Conservation (phyloP, 2,797 vertebrate genomes). For the Bryconaethiops microstoma region DNA sequence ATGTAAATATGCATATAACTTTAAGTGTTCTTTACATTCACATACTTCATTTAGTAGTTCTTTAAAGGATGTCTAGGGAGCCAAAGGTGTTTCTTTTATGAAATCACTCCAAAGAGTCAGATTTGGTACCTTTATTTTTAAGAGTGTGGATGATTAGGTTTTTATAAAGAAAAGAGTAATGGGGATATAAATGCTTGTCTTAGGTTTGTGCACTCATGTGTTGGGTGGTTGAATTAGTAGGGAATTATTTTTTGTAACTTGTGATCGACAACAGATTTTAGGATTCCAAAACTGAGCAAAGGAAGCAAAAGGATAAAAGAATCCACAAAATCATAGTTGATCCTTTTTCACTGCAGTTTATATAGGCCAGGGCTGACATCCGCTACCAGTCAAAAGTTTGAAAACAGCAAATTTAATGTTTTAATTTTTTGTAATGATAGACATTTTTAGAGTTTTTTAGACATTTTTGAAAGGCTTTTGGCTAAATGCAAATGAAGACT, state of each 20-base stretch:
- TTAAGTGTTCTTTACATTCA: not conserved
- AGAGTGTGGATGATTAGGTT: not conserved
- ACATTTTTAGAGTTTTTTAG: too few species aligned
- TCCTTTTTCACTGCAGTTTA: constrained; percentile 1
- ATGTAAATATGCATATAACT: not conserved
- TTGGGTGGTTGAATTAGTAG: not conserved
- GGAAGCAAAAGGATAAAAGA: too few species aligned
- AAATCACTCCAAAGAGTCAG: not conserved
- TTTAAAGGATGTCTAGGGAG: too few species aligned
- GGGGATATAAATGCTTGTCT: not conserved
- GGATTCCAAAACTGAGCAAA: not conserved
- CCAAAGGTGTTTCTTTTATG: not conserved
- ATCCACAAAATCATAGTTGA: not conserved
- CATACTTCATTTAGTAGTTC: too few species aligned
- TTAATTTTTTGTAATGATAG: not conserved
- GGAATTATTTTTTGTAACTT: not conserved
- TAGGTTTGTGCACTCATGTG: not conserved
- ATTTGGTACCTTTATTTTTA: not conserved
- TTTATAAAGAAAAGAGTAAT: not conserved
- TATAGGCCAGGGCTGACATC: not conserved
- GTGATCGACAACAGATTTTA: not conserved
- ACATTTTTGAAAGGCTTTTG: not conserved
- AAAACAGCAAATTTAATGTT: not conserved
- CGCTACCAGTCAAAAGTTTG: not conserved
- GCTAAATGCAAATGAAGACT: not conserved